These are phyloP conservation scores for Porites divaricata DNA, from an alignment of 92 coral and sea anemone genomes.

Conservation along the genomic window DNA sequence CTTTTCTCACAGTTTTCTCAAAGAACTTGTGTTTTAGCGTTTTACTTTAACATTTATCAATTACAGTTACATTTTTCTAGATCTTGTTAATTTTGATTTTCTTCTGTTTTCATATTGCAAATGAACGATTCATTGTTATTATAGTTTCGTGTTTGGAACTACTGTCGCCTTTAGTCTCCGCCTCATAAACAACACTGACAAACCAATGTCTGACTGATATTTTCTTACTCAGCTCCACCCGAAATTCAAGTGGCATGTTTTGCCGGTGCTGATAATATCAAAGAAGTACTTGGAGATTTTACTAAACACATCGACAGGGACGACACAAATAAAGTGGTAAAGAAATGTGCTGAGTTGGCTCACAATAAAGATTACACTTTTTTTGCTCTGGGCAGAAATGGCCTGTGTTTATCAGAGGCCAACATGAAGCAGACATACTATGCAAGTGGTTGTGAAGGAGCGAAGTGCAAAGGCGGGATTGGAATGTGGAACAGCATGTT, in stretches of 20 bases:
- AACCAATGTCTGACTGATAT: neutral
- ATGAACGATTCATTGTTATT: too few species aligned
- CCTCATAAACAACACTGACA: neutral
- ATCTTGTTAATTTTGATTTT: too few species aligned
- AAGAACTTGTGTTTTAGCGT: too few species aligned
- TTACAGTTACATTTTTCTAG: too few species aligned
- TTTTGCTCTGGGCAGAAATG: slow-evolving; percentile 60
- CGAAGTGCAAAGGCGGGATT: slow-evolving; percentile 48
- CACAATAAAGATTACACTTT: slow-evolving; percentile 29
- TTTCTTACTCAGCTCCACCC: slow-evolving; percentile 18
- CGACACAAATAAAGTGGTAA: slow-evolving; percentile 36
- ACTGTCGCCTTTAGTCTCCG: too few species aligned
- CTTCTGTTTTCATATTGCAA: too few species aligned
- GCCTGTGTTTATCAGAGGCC: slow-evolving; percentile 20
- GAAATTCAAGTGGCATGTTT: slow-evolving; percentile 44
- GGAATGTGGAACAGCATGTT: slow-evolving; percentile 45
- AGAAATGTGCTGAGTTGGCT: slow-evolving; percentile 49
- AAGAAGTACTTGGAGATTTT: slow-evolving; percentile 46
- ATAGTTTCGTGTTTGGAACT: too few species aligned
- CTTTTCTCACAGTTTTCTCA: too few species aligned
- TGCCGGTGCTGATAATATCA: slow-evolving; percentile 12
- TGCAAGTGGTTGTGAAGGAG: neutral
- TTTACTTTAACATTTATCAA: too few species aligned
- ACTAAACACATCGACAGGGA: slow-evolving; percentile 41
- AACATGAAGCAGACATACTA: slow-evolving; percentile 32